These are phyloP conservation scores for Matsumyia berberina DNA, from an alignment of 2,888 invertebrate genomes.

Conservation along the genomic window DNA sequence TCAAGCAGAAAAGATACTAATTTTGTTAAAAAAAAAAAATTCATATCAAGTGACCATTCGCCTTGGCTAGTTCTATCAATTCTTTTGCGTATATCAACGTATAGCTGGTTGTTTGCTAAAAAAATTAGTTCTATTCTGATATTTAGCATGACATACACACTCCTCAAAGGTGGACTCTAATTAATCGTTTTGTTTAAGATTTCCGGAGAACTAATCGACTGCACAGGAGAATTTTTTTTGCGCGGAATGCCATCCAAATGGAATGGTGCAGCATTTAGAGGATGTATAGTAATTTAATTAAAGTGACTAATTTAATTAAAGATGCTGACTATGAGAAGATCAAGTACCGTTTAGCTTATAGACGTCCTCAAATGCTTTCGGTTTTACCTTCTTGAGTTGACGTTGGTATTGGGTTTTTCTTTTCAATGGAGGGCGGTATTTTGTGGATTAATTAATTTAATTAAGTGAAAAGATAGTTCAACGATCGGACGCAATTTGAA, in stretches of 20 bases:
- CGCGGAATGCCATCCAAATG: neutral
- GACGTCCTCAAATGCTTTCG: neutral
- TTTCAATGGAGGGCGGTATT: too few relatives aligned
- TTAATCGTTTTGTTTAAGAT: neutral
- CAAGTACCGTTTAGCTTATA: neutral
- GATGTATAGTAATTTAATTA: conserved; percentile 4
- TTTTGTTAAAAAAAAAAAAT: neutral
- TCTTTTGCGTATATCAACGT: too few relatives aligned
- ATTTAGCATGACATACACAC: neutral
- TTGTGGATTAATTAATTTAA: neutral
- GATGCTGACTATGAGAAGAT: neutral
- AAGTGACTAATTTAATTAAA: conserved; percentile 2
- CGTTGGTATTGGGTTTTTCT: neutral
- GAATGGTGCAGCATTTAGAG: neutral
- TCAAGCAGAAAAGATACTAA: neutral
- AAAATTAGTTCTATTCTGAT: neutral
- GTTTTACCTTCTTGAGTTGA: neutral
- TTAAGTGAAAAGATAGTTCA: too few relatives aligned
- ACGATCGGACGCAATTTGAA: too few relatives aligned
- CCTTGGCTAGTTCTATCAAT: too few relatives aligned
- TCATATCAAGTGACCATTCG: neutral
- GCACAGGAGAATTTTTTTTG: neutral
- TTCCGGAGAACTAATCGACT: neutral
- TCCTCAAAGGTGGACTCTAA: neutral
- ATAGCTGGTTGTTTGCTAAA: neutral